Conservation (phyloP, 2,113 vertebrate species). For the Electrona antarctica region DNA sequence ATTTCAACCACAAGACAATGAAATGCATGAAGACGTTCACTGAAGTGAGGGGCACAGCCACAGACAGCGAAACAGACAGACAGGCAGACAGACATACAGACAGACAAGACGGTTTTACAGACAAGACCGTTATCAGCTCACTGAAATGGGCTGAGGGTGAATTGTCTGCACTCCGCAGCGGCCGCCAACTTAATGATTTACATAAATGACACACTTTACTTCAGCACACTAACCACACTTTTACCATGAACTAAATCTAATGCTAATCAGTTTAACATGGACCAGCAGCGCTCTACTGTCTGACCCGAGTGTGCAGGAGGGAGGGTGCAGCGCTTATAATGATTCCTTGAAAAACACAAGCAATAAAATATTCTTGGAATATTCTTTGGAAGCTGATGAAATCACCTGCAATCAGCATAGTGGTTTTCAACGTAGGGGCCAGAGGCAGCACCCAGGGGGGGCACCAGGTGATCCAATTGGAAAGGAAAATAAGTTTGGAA, state of each 20-base stretch:
- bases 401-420: not conserved
- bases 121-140: too few species aligned
- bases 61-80: too few species aligned
- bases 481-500: too few species aligned
- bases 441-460: too few species aligned
- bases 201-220: not conserved
- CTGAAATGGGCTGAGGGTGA: too few species aligned
- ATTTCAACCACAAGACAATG: conserved; percentile 4
- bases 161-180: not conserved
- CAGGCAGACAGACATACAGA: too few species aligned
- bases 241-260: conserved; percentile 1
- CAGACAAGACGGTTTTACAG: too few species aligned
- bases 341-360: not conserved
- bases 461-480: too few species aligned
- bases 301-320: not conserved
- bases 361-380: too few species aligned
- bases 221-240: not conserved
- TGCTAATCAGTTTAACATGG: conserved; percentile 5
- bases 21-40: not conserved
- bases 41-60: too few species aligned
- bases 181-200: conserved; percentile 2
- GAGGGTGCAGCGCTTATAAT: not conserved
- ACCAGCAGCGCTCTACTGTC: not conserved
- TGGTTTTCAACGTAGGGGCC: too few species aligned
- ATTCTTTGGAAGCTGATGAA: not conserved